Percentiles rank a stretch among this genome's conserved stretches.
Conservation (phyloP, 2,113 vertebrate genomes). For the Anoura caudifer region DNA sequence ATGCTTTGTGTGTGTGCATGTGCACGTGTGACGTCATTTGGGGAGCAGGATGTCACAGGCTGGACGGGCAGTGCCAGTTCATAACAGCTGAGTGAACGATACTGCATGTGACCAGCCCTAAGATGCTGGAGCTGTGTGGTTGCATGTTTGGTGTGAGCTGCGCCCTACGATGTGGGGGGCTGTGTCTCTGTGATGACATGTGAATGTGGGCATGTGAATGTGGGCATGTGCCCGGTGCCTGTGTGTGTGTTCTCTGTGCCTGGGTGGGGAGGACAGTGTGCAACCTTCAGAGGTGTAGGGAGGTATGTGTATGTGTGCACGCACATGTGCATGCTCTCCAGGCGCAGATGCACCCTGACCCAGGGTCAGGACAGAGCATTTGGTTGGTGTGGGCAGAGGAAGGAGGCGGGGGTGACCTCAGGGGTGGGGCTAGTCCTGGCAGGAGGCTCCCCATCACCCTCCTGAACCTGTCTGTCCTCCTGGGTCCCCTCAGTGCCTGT, state of each 20-base stretch:
- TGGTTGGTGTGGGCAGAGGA: background rate
- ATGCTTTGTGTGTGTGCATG: background rate
- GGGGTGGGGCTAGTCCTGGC: background rate
- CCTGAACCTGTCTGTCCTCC: background rate
- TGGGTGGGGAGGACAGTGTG: background rate
- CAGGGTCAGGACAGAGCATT: background rate
- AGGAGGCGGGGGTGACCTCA: background rate
- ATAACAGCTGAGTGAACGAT: fast-evolving
- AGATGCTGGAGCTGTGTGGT: background rate
- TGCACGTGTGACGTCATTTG: background rate
- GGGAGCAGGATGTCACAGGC: background rate
- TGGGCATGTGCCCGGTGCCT: fast-evolving
- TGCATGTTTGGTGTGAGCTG: background rate
- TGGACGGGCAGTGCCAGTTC: too few species aligned
- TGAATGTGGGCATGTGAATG: fast-evolving
- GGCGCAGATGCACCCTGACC: background rate
- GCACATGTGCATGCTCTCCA: fast-evolving
- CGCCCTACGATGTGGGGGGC: background rate
- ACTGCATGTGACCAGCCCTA: background rate
- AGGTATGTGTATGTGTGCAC: background rate
- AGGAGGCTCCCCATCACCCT: background rate
- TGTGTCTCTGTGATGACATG: background rate
- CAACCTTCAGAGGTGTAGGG: background rate
- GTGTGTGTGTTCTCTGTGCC: background rate
- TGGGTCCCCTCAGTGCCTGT: background rate